These are phyloP conservation scores for Halichondria panicea DNA, from an alignment of 37 sponge, comb jelly and placozoan genomes.

Conservation along the genomic window DNA sequence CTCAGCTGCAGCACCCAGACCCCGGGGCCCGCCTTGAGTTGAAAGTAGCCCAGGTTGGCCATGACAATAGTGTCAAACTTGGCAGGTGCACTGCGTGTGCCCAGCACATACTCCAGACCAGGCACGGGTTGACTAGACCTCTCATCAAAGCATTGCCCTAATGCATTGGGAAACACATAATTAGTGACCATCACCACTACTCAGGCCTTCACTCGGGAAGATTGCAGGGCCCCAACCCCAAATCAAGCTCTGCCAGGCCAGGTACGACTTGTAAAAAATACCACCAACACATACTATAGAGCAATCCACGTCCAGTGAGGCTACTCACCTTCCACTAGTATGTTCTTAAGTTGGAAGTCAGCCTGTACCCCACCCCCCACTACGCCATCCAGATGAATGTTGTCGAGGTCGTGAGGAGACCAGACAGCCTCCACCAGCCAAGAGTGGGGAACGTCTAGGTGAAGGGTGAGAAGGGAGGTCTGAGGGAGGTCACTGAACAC, in stretches of 20 bases:
- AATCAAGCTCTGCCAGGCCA: not conserved
- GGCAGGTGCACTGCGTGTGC: constrained; percentile 59
- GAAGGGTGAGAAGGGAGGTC: constrained; percentile 78
- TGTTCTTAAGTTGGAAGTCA: constrained; percentile 77
- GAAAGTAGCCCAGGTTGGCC: constrained; percentile 98
- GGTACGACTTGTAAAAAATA: not conserved
- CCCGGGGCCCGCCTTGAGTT: constrained; percentile 90
- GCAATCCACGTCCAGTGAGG: not conserved
- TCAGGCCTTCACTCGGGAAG: too few species aligned
- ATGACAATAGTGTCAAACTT: constrained; percentile 92
- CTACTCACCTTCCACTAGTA: constrained; percentile 88
- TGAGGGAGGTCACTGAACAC: constrained; percentile 81
- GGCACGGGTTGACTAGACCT: constrained; percentile 66
- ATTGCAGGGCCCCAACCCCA: too few species aligned
- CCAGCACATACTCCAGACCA: constrained; percentile 86
- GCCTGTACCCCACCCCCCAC: constrained; percentile 68
- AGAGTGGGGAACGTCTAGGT: constrained; percentile 79
- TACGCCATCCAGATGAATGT: constrained; percentile 78
- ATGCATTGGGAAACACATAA: not conserved
- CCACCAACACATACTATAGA: not conserved
- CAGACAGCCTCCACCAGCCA: constrained; percentile 87
- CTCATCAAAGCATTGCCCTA: constrained; percentile 83
- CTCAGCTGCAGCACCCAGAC: constrained; percentile 83
- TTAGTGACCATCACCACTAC: not conserved
- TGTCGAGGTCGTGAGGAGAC: constrained; percentile 90